Percentiles rank a stretch among this genome's conserved stretches.
These are phyloP conservation scores for Chydorus sphaericus DNA, from an alignment of 2,888 invertebrate genomes.

Conservation along the genomic window DNA sequence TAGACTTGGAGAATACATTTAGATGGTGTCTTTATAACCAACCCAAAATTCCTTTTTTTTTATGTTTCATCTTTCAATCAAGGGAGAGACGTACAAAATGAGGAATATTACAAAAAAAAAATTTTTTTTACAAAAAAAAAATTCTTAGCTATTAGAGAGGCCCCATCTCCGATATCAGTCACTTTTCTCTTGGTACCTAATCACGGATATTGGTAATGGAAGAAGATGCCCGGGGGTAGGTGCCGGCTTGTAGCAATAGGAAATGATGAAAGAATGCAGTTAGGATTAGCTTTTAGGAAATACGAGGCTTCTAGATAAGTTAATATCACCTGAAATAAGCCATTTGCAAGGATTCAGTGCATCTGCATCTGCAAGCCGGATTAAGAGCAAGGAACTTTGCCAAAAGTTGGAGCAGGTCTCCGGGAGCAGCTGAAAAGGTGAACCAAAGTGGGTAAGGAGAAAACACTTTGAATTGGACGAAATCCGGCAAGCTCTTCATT, in stretches of 20 bases:
- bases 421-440: conserved; percentile 89
- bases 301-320: neutral
- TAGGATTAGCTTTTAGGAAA: neutral
- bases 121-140: conserved; percentile 5
- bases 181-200: conserved; percentile 10
- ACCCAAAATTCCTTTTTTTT: too few relatives aligned
- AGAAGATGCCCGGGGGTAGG: conserved; percentile 70
- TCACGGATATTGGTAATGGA: conserved; percentile 55
- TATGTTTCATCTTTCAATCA: neutral
- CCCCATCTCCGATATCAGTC: neutral
- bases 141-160: conserved; percentile 9
- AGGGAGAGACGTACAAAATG: too few relatives aligned
- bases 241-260: conserved; percentile 62
- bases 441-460: conserved; percentile 69
- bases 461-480: conserved; percentile 77
- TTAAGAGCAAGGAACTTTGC: conserved; percentile 61
- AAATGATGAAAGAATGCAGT: neutral
- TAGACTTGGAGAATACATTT: neutral
- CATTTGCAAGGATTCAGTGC: conserved; percentile 73
- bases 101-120: too few relatives aligned
- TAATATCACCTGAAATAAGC: conserved; percentile 33
- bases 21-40: too few relatives aligned
- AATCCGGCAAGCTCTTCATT: conserved; percentile 54
- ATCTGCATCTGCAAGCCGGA: conserved; percentile 65
- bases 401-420: conserved; percentile 73